Percentiles rank a stretch among this genome's conserved stretches.
These are phyloP conservation scores for Sesia bembeciformis DNA, from an alignment of 2,888 invertebrate species.

Conservation along the genomic window DNA sequence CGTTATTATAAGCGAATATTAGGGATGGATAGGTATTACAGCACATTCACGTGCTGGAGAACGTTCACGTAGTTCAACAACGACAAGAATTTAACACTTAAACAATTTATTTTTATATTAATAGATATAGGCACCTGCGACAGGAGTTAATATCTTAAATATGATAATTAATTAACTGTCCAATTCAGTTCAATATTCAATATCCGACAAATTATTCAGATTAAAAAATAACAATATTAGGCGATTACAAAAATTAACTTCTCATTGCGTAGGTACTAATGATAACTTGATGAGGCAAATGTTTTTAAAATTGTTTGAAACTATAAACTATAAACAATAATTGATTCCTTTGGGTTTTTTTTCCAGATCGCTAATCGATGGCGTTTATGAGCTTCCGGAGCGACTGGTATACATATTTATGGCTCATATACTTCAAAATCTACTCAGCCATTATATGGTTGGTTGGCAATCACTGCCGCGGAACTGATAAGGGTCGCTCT, in stretches of 20 bases:
- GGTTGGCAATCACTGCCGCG: conserved; percentile 62
- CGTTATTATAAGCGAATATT: too few relatives aligned
- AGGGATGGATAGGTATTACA: too few relatives aligned
- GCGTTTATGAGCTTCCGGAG: conserved; percentile 57
- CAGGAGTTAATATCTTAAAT: too few relatives aligned
- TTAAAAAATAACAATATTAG: background rate
- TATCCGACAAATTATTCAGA: background rate
- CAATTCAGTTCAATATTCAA: too few relatives aligned
- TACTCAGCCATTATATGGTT: conserved; percentile 61
- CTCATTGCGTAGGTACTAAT: background rate
- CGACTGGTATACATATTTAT: conserved; percentile 57
- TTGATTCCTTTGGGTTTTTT: background rate
- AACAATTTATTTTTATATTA: too few relatives aligned
- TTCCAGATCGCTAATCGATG: conserved; percentile 66
- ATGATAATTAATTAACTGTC: too few relatives aligned
- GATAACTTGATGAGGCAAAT: too few relatives aligned
- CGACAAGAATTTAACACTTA: too few relatives aligned
- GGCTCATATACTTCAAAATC: conserved; percentile 61
- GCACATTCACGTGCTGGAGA: too few relatives aligned
- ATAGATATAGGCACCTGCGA: too few relatives aligned
- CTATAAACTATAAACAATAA: background rate
- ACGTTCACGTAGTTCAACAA: too few relatives aligned
- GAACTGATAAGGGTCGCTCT: conserved; percentile 62
- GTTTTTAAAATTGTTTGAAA: background rate
- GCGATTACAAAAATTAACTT: background rate